Base-by-base conservation (phyloP, 2,113 vertebrate genomes). In the Oceanodroma tethys region DNA sequence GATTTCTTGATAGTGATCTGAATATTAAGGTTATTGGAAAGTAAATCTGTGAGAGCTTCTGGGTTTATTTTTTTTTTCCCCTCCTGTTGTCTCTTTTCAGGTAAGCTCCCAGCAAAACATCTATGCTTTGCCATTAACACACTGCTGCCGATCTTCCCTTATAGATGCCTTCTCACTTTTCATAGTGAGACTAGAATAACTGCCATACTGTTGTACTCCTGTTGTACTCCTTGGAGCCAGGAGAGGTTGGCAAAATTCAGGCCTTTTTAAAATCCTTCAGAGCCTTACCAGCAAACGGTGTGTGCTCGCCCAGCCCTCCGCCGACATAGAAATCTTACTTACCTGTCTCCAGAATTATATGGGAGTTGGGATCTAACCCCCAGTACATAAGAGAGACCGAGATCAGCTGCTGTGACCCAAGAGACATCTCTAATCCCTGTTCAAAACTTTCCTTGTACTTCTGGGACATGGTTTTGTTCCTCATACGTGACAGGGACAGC, bases 221-320 rank as follows among this genome's bases (percentile, higher is more conserved):
- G 43, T n/a, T 47, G 10, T 81, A 55, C 16, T 91, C 32, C 56
- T 67, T 62, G 32, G 52, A 90, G 90, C 23, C 48, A 52, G 56
- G 19, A 93, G n/a, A 79, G 26, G 17, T 0, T 91, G 76, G 60
- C 53, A 90, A 90, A 93, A 63, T 72, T 81, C 60, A 91, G 75
- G n/a, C 6, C 13, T 60, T 71, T 90, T 27, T 8, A 42, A 71
- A 80, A 45, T 30, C 20, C 25, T 70, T 66, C n/a, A 59, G 29
- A 81, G 26, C 32, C 17, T 67, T 67, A 34, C 25, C 42, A 66
- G 47, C 6, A 81, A 88, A 83, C 2, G 4, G 6, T 56, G 7
- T 36, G 16, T 27, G 27, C 30, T 82, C 0, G 0, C 38, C 48
- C 38, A 81, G 29, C 8, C 36, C 27, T 76, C 36, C 1, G 1